phyloP scores from a whole-genome alignment of 2,797 vertebrate species.

The Lates japonicus region DNA sequence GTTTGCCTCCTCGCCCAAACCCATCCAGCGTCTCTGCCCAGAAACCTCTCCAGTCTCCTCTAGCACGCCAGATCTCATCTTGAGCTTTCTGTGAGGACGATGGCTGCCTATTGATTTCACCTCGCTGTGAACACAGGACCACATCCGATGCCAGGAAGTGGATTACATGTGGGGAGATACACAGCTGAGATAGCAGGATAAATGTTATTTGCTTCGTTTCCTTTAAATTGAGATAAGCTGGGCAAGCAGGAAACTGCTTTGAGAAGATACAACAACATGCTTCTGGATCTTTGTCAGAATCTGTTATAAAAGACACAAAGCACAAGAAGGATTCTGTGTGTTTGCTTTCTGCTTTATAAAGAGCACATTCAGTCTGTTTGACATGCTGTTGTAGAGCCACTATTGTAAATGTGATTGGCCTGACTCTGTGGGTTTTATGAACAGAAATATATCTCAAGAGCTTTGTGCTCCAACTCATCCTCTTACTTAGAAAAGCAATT shows the following conservation, averaged over 20 bases:
- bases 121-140: conserved; percentile 53
- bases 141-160: conserved; percentile 72
- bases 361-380: conserved; percentile 26
- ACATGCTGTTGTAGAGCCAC: conserved; percentile 8
- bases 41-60: conserved; percentile 31
- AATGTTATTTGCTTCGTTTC: conserved; percentile 62
- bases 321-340: conserved; percentile 2
- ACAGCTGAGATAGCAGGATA: conserved; percentile 41
- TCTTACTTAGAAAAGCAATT: conserved; percentile 35
- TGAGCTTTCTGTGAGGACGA: conserved; percentile 26
- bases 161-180: conserved; percentile 56
- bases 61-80: conserved; percentile 42
- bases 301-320: conserved; percentile 8
- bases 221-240: conserved; percentile 42
- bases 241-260: conserved; percentile 38
- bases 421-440: conserved; percentile 37
- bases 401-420: conserved; percentile 25
- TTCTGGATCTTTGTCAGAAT: conserved; percentile 26
- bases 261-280: conserved; percentile 12
- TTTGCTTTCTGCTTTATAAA: conserved; percentile 15
- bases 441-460: conserved; percentile 30
- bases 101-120: conserved; percentile 67
- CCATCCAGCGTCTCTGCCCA: conserved; percentile 5
- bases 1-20: conserved; percentile 5
- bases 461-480: conserved; percentile 26